Conservation (phyloP, 2,888 invertebrate species). For the Campoplex nolae region DNA sequence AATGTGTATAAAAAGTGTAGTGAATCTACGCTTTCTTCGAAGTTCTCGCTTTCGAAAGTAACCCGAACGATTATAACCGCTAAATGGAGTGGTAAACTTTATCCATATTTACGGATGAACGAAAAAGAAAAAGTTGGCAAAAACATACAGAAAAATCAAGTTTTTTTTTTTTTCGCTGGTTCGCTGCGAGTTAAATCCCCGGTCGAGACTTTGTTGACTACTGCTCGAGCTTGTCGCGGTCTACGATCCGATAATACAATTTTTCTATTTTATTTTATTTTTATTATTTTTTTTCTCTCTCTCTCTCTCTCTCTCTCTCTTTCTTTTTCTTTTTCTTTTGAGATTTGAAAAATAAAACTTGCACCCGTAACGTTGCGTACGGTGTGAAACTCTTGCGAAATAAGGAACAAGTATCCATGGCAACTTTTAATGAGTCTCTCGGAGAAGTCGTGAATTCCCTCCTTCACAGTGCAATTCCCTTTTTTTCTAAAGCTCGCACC, state of each 20-base stretch:
- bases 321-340: no score
- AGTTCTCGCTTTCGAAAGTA: no score
- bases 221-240: constrained; percentile 22
- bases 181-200: neutral
- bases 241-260: constrained; percentile 19
- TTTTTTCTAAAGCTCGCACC: neutral
- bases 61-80: neutral
- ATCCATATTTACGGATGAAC: no score
- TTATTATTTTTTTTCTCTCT: no score
- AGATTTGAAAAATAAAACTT: neutral
- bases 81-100: neutral
- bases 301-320: no score
- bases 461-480: constrained; percentile 17
- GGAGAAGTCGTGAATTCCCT: constrained; percentile 11
- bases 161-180: neutral
- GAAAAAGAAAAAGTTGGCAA: neutral
- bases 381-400: neutral
- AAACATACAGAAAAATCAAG: neutral
- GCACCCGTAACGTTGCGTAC: neutral
- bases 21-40: no score
- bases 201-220: neutral
- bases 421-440: constrained; percentile 44
- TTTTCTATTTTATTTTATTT: neutral
- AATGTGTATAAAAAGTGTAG: no score
- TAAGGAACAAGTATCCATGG: neutral